These are phyloP conservation scores for Herpailurus yagouaroundi DNA, from an alignment of 2,113 vertebrate genomes.

Conservation along the genomic window DNA sequence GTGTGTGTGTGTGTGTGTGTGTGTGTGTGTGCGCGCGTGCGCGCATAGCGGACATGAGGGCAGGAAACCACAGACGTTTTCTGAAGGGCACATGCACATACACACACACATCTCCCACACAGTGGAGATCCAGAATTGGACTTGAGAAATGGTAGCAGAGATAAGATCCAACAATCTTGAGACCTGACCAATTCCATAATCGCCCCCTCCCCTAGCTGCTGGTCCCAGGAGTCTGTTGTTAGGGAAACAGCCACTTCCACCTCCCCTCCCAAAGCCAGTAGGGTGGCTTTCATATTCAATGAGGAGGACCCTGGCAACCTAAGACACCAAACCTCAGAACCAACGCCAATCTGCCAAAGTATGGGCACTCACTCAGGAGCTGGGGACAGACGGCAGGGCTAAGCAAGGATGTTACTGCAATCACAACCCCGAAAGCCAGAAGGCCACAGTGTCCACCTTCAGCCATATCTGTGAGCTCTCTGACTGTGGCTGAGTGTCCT, in stretches of 20 bases:
- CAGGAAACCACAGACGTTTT: background rate
- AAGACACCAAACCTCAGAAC: background rate
- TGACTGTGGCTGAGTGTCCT: constrained; percentile 41
- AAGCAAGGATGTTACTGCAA: background rate
- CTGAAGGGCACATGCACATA: background rate
- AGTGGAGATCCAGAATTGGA: background rate
- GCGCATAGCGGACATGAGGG: background rate
- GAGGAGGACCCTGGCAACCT: background rate
- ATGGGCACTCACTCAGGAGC: background rate
- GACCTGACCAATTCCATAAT: background rate
- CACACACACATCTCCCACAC: background rate
- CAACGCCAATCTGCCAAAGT: background rate
- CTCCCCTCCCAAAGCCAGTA: background rate
- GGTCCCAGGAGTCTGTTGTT: background rate
- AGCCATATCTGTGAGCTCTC: constrained; percentile 55
- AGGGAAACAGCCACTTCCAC: background rate
- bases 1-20: background rate
- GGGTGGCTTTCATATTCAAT: background rate
- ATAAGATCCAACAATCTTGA: background rate
- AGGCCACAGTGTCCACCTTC: constrained; percentile 29
- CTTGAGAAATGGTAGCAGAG: background rate
- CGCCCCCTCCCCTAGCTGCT: background rate
- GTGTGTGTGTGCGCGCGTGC: fast-evolving
- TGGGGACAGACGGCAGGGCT: background rate
- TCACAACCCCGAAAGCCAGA: background rate